phyloP scores from a whole-genome alignment of 2,797 vertebrate species.

The Muraenolepis orangiensis region DNA sequence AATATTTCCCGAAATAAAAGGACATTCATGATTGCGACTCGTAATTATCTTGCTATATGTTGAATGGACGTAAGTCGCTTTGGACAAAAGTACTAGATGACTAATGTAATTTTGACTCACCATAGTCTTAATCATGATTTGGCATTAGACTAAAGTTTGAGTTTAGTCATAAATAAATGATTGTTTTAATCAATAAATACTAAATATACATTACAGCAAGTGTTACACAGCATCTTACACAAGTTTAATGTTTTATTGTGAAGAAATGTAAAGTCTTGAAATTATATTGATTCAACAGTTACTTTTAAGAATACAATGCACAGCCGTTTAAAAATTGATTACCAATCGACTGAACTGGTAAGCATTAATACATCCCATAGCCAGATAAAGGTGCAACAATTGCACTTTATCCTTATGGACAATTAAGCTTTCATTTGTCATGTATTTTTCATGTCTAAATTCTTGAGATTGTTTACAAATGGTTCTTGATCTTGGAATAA shows the following conservation, averaged over 20 bases:
- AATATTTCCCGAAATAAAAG: background rate
- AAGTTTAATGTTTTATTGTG: constrained; percentile 27
- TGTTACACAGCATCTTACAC: constrained; percentile 69
- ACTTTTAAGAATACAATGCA: background rate
- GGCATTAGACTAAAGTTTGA: constrained; percentile 40
- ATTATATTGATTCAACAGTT: background rate
- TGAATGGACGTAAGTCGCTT: no score
- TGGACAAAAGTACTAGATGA: no score
- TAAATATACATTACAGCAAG: constrained; percentile 59
- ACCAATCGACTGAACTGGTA: background rate
- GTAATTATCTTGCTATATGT: no score
- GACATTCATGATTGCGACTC: background rate
- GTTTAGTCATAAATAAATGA: constrained; percentile 72
- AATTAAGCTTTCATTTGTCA: background rate
- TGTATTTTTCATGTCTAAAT: background rate
- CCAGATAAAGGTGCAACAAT: background rate
- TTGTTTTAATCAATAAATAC: constrained; percentile 69
- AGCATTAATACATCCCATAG: background rate
- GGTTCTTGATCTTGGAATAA: constrained; percentile 20
- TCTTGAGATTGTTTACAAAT: background rate
- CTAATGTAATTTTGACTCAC: background rate
- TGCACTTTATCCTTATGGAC: background rate
- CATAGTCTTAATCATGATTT: background rate
- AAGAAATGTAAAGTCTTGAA: constrained; percentile 24
- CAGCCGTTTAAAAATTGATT: background rate